Evolutionary conservation across 2,113 vertebrate species (phyloP).

Genomic region (Pseudorhombus dupliciocellatus): DNA sequence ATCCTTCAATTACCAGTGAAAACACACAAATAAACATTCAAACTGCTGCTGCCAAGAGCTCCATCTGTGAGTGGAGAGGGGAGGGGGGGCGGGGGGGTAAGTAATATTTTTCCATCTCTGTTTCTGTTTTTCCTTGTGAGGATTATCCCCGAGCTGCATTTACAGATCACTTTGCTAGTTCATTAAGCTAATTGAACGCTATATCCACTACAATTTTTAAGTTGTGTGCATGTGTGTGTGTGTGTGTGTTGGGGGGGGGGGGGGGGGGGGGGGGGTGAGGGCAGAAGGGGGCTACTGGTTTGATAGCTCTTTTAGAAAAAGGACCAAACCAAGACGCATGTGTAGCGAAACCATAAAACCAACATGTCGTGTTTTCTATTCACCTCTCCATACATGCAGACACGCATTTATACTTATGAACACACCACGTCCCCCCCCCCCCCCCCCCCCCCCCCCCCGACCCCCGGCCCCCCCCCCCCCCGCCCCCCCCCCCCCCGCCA

Average conservation of each 20-base stretch:
- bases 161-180: conserved; percentile 84
- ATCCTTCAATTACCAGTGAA: conserved; percentile 88
- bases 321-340: conserved; percentile 34
- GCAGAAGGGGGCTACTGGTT: conserved; percentile 31
- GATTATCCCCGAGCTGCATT: conserved; percentile 87
- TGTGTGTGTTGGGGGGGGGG: conserved; percentile 15
- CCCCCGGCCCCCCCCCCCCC: conserved; percentile 10
- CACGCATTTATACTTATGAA: conserved; percentile 48
- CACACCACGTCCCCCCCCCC: conserved; percentile 41
- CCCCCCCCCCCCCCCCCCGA: not conserved
- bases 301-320: conserved; percentile 57
- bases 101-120: conserved; percentile 81
- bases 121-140: conserved; percentile 75
- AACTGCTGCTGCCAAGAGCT: conserved; percentile 88
- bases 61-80: conserved; percentile 86
- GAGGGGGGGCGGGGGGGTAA: conserved; percentile 78
- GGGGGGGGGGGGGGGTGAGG: conserved; percentile 3
- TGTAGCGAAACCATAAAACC: conserved; percentile 14
- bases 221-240: conserved; percentile 46
- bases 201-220: conserved; percentile 82
- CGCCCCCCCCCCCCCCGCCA: not conserved
- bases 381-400: conserved; percentile 33
- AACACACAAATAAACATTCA: conserved; percentile 93
- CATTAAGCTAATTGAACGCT: conserved; percentile 88
- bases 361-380: conserved; percentile 52